Evolutionary conservation across 2,797 vertebrate species (phyloP).

Genomic region (Syndactyla subalaris): DNA sequence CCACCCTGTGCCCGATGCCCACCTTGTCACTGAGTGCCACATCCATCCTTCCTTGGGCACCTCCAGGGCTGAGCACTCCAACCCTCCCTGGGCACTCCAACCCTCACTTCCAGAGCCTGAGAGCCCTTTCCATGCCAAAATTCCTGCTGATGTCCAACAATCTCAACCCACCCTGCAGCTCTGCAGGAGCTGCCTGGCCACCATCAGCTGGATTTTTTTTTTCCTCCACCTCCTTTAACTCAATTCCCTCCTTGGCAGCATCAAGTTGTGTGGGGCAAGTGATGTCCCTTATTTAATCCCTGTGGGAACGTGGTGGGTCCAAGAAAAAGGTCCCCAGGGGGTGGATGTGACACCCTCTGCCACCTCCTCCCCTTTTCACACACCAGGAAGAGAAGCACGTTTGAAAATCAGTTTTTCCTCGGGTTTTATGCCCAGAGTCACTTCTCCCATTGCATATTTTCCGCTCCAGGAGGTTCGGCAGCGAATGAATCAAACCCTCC

Average conservation of each 20-base stretch:
- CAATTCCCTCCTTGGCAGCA: background rate
- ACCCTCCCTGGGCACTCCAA: background rate
- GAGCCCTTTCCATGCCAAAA: background rate
- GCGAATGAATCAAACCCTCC: background rate
- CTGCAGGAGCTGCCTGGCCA: background rate
- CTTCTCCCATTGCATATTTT: background rate
- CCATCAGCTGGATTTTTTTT: background rate
- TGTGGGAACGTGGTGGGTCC: accelerated
- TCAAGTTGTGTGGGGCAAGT: accelerated
- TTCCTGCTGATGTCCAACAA: background rate
- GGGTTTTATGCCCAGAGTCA: background rate
- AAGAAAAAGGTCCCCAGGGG: background rate
- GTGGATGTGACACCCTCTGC: background rate
- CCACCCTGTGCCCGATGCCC: background rate
- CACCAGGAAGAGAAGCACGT: background rate
- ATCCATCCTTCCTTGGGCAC: no score
- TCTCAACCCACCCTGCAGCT: background rate
- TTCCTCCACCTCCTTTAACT: background rate
- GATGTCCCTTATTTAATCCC: background rate
- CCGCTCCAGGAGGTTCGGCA: background rate
- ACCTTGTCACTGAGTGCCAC: background rate
- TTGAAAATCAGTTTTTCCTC: background rate
- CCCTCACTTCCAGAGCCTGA: background rate
- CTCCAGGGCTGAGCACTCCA: background rate
- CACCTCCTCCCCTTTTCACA: background rate